Evolutionary conservation across 2,888 invertebrate genomes (phyloP).

Genomic region (Ophraella communa): DNA sequence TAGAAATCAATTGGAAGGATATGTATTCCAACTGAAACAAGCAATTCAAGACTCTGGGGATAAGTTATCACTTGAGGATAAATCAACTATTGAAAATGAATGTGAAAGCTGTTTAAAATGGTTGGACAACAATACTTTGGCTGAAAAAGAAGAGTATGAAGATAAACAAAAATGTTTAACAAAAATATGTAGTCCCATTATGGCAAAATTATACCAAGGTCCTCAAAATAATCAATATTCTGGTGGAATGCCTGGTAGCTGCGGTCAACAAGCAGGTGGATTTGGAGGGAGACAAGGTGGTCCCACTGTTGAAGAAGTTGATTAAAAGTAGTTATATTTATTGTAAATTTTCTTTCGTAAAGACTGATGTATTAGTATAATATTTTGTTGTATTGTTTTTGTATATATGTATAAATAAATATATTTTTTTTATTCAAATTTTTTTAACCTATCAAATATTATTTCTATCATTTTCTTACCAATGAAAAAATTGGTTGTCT

Average conservation of each 20-base stretch:
- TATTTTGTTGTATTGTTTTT: background rate
- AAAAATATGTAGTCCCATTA: slow-evolving; percentile 63
- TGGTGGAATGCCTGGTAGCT: slow-evolving; percentile 40
- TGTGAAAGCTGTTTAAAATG: slow-evolving; percentile 69
- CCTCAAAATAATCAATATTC: slow-evolving; percentile 39
- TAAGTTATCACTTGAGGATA: slow-evolving; percentile 65
- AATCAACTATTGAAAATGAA: slow-evolving; percentile 58
- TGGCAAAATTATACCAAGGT: slow-evolving; percentile 63
- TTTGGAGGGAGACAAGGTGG: slow-evolving; percentile 24
- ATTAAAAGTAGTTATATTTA: slow-evolving; percentile 2
- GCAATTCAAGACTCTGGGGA: slow-evolving; percentile 69
- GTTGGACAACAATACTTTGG: slow-evolving; percentile 72
- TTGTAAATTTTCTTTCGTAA: background rate
- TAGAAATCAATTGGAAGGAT: slow-evolving; percentile 75
- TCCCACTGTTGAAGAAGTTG: slow-evolving; percentile 33
- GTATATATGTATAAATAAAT: background rate
- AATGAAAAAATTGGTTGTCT: too few relatives aligned
- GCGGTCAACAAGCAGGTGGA: slow-evolving; percentile 28
- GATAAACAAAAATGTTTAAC: slow-evolving; percentile 64
- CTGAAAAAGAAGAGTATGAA: slow-evolving; percentile 72
- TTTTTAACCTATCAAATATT: too few relatives aligned
- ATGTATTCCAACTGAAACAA: slow-evolving; percentile 74
- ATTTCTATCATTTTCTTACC: too few relatives aligned
- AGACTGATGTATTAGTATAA: background rate
- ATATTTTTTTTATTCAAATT: background rate